Evolutionary conservation across 2,113 vertebrate species (phyloP).

Genomic region (Pachypanchax playfairii): DNA sequence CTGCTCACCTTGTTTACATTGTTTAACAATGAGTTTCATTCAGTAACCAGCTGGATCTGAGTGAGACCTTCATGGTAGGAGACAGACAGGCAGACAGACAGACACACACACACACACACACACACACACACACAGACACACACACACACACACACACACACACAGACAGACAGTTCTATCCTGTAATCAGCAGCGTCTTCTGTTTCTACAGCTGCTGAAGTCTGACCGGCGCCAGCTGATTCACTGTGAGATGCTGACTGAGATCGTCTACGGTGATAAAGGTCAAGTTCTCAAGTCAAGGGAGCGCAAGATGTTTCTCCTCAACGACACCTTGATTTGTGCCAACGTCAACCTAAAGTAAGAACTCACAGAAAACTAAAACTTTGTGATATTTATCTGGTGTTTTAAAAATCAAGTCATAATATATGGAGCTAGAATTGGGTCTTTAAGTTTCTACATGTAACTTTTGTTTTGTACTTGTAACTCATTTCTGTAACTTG

Average conservation of each 20-base stretch:
- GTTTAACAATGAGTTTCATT: too few species aligned
- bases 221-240: constrained; percentile 86
- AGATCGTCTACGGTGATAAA: constrained; percentile 87
- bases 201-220: constrained; percentile 82
- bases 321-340: constrained; percentile 88
- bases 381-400: not conserved
- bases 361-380: constrained; percentile 33
- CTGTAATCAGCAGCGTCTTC: constrained; percentile 1
- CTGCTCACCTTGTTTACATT: too few species aligned
- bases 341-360: constrained; percentile 92
- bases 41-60: too few species aligned
- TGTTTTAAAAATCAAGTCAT: too few species aligned
- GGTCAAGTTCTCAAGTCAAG: constrained; percentile 93
- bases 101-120: too few species aligned
- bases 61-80: too few species aligned
- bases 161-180: not conserved
- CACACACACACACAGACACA: not conserved
- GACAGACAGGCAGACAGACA: too few species aligned
- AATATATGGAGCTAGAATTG: too few species aligned
- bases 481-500: too few species aligned
- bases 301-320: constrained; percentile 89
- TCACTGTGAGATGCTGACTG: constrained; percentile 87
- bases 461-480: too few species aligned
- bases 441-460: too few species aligned
- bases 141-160: not conserved